Conservation (phyloP, 30 jellyfish, hydroid and myxozoan species). For the Clytia hemisphaerica region DNA sequence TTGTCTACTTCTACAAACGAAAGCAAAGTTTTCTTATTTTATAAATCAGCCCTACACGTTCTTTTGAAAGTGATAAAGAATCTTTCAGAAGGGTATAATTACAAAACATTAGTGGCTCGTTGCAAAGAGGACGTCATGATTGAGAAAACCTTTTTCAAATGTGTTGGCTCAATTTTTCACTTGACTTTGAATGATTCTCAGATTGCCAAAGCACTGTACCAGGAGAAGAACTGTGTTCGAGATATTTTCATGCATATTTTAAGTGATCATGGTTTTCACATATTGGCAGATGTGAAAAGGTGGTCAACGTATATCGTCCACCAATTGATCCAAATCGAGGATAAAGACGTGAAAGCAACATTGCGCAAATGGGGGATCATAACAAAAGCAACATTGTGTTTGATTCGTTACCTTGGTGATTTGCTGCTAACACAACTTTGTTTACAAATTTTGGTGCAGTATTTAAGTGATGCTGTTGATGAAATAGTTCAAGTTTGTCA, state of each 20-base stretch:
- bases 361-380: constrained; percentile 66
- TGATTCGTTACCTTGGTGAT: constrained; percentile 57
- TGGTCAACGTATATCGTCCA: constrained; percentile 46
- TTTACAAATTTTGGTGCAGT: constrained; percentile 69
- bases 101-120: constrained; percentile 31
- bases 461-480: constrained; percentile 50
- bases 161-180: constrained; percentile 51
- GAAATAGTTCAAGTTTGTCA: constrained; percentile 54
- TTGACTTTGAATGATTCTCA: constrained; percentile 34
- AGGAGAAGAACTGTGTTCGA: constrained; percentile 25
- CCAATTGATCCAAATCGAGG: constrained; percentile 56
- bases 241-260: constrained; percentile 51
- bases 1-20: constrained; percentile 33
- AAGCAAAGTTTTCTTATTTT: constrained; percentile 19
- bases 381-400: constrained; percentile 40
- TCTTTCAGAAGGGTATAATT: constrained; percentile 46
- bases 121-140: constrained; percentile 30
- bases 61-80: constrained; percentile 27
- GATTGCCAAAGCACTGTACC: constrained; percentile 21
- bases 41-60: constrained; percentile 11
- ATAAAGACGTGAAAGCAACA: constrained; percentile 27
- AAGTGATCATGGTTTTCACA: constrained; percentile 45
- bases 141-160: constrained; percentile 38
- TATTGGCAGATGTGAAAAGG: constrained; percentile 42
- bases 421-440: constrained; percentile 62